These are phyloP conservation scores for Rhinichthys klamathensis DNA, from an alignment of 2,113 vertebrate genomes.

Conservation along the genomic window DNA sequence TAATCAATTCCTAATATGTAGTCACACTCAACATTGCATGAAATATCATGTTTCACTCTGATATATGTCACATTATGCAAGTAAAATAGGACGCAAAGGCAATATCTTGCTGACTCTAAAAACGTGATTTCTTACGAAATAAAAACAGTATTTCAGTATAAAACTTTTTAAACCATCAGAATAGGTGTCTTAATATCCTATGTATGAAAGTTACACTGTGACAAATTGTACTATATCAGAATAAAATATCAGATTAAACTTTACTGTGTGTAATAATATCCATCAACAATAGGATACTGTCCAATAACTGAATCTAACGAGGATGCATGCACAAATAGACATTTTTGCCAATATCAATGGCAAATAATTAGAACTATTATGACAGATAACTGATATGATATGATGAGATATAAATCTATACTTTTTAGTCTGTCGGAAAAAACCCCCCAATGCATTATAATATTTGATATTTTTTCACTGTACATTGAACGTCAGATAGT, in stretches of 20 bases:
- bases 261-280: neutral
- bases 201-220: neutral
- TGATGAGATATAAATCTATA: neutral
- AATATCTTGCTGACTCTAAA: neutral
- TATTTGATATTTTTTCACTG: neutral
- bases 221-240: neutral
- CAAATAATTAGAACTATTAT: neutral
- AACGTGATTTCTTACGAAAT: neutral
- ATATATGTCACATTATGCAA: neutral
- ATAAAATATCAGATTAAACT: neutral
- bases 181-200: neutral
- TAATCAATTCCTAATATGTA: neutral
- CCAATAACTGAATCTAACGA: neutral
- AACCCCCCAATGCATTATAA: neutral
- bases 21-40: neutral
- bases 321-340: neutral
- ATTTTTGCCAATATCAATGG: neutral
- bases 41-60: neutral
- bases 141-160: neutral
- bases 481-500: no score
- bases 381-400: neutral
- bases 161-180: neutral
- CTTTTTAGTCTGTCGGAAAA: neutral
- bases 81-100: neutral
- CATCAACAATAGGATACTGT: neutral